Conservation (phyloP, 2,888 invertebrate genomes). For the Oscheius onirici region DNA sequence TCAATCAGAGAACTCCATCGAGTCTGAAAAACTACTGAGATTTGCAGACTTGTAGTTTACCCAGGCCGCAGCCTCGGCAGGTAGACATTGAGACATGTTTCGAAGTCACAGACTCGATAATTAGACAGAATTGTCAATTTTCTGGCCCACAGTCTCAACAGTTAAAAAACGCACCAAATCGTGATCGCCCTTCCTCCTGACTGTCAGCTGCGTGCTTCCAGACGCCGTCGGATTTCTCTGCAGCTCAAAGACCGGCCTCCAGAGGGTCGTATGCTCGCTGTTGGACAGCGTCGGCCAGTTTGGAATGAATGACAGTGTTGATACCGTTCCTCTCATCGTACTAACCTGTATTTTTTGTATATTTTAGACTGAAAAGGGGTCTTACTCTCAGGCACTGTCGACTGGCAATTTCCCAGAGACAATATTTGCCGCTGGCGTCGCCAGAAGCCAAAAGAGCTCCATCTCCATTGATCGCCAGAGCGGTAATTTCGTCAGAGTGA, state of each 20-base stretch:
- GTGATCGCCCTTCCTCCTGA: background rate
- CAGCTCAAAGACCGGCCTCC: conserved; percentile 25
- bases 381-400: conserved; percentile 59
- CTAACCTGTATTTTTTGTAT: conserved; percentile 26
- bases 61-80: too few relatives aligned
- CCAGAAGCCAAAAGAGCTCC: conserved; percentile 62
- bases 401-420: conserved; percentile 64
- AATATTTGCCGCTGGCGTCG: conserved; percentile 55
- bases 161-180: conserved; percentile 3
- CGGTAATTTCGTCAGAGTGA: conserved; percentile 47
- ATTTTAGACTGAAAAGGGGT: too few relatives aligned
- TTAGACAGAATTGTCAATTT: too few relatives aligned
- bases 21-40: too few relatives aligned
- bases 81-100: too few relatives aligned
- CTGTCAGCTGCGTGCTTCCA: conserved; percentile 2
- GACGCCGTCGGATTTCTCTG: conserved; percentile 14
- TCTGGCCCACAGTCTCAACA: too few relatives aligned
- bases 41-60: too few relatives aligned
- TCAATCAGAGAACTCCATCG: too few relatives aligned
- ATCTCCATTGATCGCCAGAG: conserved; percentile 51
- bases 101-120: too few relatives aligned
- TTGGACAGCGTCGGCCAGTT: conserved; percentile 32
- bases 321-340: conserved; percentile 34
- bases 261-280: background rate
- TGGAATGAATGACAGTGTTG: conserved; percentile 36